Base-by-base conservation (phyloP, 2,797 vertebrate genomes). In the Chelon labrosus region DNA sequence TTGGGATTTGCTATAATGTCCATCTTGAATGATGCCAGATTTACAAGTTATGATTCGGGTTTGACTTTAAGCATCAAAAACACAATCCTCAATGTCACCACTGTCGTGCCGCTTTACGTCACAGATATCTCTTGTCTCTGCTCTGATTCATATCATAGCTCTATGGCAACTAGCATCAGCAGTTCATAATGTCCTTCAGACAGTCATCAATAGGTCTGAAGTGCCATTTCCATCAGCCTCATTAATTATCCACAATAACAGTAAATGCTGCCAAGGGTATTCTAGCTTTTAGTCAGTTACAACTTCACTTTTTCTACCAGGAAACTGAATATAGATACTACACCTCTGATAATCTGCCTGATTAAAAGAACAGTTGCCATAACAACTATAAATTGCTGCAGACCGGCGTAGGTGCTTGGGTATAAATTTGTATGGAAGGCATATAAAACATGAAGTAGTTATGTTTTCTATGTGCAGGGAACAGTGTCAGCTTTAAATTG, bases 141-240 rank as follows among this genome's bases (percentile, higher is more conserved):
- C 69, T 62, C 49, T 73, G 37, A 46, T 83, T 78, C 25, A 87
- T 63, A 67, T 39, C 73, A 67, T 41, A 62, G 59, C 49, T 52
- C 27, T 79, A 49, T 53, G 20, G 38, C 75, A 68, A 67, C 64
- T 68, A 66, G 38, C 60, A 79, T 84, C 58, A 70, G 58, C 68
- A 65, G 73, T 77, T 82, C 65, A 81, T 77, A 67, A 80, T 61
- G 53, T 70, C 16, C 71, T 75, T 35, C 49, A 73, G 82, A 78
- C 58, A 72, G 58, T 70, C 47, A 85, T 87, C 84, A 80, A 84
- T 82, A 68, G n/a, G 54, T 73, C 62, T 77, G 46, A 85, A 78
- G 52, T 61, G 63, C 73, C 64, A 67, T 58, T 77, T 44, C 63
- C 63, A 74, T 77, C 65, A 53, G 42, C 4, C 1, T 56, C 66